phyloP scores from a whole-genome alignment of 2,797 vertebrate genomes.

The Champsocephalus esox region DNA sequence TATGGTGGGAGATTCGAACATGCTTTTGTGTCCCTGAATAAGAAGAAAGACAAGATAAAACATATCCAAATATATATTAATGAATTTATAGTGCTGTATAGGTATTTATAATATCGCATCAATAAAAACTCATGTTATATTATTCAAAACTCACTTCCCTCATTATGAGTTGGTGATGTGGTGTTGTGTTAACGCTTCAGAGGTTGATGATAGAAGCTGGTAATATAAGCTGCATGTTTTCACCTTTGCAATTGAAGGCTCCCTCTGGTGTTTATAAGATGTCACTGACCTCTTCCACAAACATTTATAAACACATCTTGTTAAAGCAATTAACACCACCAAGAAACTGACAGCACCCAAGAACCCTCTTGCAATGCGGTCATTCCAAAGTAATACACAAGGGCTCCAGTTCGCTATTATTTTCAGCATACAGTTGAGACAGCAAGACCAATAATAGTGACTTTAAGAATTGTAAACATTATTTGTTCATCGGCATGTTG shows the following conservation, averaged over 20 bases:
- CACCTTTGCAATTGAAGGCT: slow-evolving; percentile 65
- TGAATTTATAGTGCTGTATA: not conserved
- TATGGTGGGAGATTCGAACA: slow-evolving; percentile 1
- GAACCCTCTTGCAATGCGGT: not conserved
- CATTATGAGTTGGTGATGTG: slow-evolving; percentile 10
- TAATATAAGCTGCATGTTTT: slow-evolving; percentile 63
- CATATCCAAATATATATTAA: too few relatives aligned
- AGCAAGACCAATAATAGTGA: not conserved
- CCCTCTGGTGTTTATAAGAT: slow-evolving; percentile 70
- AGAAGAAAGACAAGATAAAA: slow-evolving; percentile 1
- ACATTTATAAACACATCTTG: slow-evolving; percentile 12
- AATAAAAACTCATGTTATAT: not conserved
- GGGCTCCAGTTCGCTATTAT: not conserved
- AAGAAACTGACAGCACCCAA: slow-evolving; percentile 14
- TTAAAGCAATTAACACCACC: slow-evolving; percentile 30
- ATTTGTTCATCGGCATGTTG: not conserved
- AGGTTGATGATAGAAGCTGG: slow-evolving; percentile 32
- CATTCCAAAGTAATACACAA: not conserved
- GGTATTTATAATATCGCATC: not conserved
- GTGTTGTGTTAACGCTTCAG: slow-evolving; percentile 18
- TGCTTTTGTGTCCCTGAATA: not conserved
- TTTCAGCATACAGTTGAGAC: not conserved
- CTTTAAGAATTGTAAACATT: not conserved
- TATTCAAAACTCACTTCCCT: not conserved
- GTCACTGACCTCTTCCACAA: slow-evolving; percentile 43